A percentile compares a stretch with the other conserved stretches of the same genome.
Evolutionary conservation across 1,140 invertebrate species (phyloP).

Genomic region (Drosophila mayri): DNA sequence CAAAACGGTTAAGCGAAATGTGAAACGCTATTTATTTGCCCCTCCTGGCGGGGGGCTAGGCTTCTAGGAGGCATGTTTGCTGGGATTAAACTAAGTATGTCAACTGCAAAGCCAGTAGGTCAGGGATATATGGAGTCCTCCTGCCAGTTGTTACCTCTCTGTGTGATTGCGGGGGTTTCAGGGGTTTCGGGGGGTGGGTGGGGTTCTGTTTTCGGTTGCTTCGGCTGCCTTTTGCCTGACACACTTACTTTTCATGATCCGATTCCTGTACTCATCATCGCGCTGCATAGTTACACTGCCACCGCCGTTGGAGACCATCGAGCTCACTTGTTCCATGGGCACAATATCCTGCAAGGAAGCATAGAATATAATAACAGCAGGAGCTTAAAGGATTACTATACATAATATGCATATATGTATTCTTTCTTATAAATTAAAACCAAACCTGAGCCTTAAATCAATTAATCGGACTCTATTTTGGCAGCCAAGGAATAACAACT

Average conservation of each 20-base stretch:
- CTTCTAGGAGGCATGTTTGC: slow-evolving; percentile 1
- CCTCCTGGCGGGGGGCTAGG: slow-evolving; percentile 19
- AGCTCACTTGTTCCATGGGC: slow-evolving; percentile 85
- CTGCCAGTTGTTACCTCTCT: slow-evolving; percentile 62
- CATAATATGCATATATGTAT: not conserved
- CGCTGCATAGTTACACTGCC: slow-evolving; percentile 84
- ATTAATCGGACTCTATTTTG: not conserved
- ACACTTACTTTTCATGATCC: slow-evolving; percentile 85
- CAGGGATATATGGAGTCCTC: slow-evolving; percentile 66
- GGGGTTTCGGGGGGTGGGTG: not conserved
- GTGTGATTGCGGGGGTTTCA: slow-evolving; percentile 31
- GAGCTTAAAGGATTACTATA: not conserved
- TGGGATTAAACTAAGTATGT: slow-evolving; percentile 68
- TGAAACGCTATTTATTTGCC: slow-evolving; percentile 80
- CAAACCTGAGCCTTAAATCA: not conserved
- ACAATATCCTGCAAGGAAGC: slow-evolving; percentile 82
- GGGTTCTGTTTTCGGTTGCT: slow-evolving; percentile 34
- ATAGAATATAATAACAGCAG: slow-evolving; percentile 4
- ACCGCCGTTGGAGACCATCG: slow-evolving; percentile 84
- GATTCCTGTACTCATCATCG: slow-evolving; percentile 84
- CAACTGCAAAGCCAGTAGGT: slow-evolving; percentile 79
- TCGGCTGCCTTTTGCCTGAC: slow-evolving; percentile 40
- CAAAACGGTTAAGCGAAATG: slow-evolving; percentile 77
- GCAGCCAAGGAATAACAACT: not conserved
- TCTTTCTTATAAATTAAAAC: not conserved